Evolutionary conservation across 2,888 invertebrate species (phyloP), one percentile per base, ranked within the genome.

Genomic region (Cybosia mesomella): DNA sequence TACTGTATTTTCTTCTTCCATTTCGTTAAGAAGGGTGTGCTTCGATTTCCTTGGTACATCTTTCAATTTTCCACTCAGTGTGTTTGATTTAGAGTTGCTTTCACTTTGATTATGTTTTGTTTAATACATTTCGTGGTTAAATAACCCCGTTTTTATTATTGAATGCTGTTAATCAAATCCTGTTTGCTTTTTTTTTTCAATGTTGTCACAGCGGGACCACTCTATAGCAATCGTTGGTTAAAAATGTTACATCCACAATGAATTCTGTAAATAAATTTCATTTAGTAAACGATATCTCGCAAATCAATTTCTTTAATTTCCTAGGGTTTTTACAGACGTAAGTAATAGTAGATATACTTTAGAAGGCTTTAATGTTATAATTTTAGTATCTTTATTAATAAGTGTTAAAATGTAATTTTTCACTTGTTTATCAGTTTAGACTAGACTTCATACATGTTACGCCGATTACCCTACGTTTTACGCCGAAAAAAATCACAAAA

Each of bases 1-100:
- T 89, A 92, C 68, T 89, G 84, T 9, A 91, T 74, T 74, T 87
- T 89, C 28, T 84, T 83, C 60, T 78, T 84, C 10, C 91, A 61
- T 49, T 73, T 76, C 13, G 62, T 67, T 32, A 83, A 49, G 62
- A 86, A 74, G 13, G 65, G 66, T 24, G 68, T 74, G 28, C 65
- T 70, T 53, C 69, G 65, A 53, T 28, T 65, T 67, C 58, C 49
- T 62, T 70, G 59, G 32, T 62, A 18, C 22, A 53, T 64, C 28
- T 28, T 68, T 55, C 54, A 43, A 64, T 18, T 59, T 22, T 63
- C 11, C 36, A 10, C 34, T 58, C n/a, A 58, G 34, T 18, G 7
- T 11, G 5, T 5, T 15, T 22, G 5, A 3, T 8, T 34, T 54
- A 36, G 10, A 34, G 18, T 63, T 22, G 2, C 0, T 34, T 63